phyloP scores from a whole-genome alignment of 2,888 invertebrate genomes.

The Ochropleura plecta region DNA sequence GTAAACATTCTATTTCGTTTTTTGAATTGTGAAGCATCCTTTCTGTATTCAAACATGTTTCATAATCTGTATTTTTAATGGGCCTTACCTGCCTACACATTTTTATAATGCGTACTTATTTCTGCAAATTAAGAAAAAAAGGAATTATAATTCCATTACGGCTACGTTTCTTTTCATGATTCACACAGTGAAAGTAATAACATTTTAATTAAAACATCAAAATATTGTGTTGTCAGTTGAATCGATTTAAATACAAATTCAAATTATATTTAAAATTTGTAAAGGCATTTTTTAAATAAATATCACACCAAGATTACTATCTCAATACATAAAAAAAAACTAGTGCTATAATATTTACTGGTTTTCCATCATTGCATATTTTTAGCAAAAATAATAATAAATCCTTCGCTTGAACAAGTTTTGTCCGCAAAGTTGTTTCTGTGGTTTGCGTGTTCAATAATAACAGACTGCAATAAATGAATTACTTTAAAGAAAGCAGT shows the following conservation, averaged over 20 bases:
- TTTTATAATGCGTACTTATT: not conserved
- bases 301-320: not conserved
- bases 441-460: conserved; percentile 37
- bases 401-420: conserved; percentile 19
- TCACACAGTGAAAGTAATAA: not conserved
- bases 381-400: not conserved
- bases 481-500: conserved; percentile 22
- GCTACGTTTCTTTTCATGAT: not conserved
- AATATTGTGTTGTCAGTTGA: not conserved
- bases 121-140: too few relatives aligned
- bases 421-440: not conserved
- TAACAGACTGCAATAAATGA: conserved; percentile 10
- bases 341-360: not conserved
- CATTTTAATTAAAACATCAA: not conserved
- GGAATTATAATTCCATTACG: too few relatives aligned
- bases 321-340: not conserved
- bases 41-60: not conserved
- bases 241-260: not conserved
- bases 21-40: not conserved
- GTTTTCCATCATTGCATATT: not conserved
- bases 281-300: not conserved
- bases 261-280: not conserved
- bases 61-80: not conserved
- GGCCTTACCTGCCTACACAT: too few relatives aligned
- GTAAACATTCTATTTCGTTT: too few relatives aligned